Percentiles rank a stretch among this genome's conserved stretches.
Conservation (phyloP, 2,888 invertebrate species). For the Caenorhabditis sulstoni region DNA sequence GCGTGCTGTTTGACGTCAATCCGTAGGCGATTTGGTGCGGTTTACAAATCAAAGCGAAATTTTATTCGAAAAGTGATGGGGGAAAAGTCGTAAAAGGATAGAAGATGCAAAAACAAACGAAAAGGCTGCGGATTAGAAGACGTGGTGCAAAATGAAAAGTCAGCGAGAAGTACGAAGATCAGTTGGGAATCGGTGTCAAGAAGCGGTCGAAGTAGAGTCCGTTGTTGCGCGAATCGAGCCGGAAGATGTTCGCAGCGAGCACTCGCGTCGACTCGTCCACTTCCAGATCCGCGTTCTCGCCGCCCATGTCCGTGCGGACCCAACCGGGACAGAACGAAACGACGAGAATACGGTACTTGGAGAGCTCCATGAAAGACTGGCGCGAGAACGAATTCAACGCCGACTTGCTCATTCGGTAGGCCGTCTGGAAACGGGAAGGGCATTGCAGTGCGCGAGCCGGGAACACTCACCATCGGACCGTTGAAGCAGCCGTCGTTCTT, state of each 20-base stretch:
- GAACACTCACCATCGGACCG: conserved; percentile 59
- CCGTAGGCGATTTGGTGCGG: not conserved
- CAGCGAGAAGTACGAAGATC: not conserved
- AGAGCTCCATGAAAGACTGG: conserved; percentile 57
- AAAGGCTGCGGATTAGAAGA: conserved; percentile 1
- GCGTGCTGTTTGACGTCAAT: conserved; percentile 38
- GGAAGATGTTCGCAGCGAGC: conserved; percentile 38
- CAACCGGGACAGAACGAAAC: conserved; percentile 69
- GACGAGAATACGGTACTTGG: conserved; percentile 57
- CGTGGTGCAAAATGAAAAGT: conserved; percentile 1
- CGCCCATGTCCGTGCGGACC: conserved; percentile 75
- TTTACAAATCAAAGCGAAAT: conserved; percentile 18
- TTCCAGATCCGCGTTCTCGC: conserved; percentile 59
- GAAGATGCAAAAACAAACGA: not conserved
- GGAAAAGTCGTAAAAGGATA: not conserved
- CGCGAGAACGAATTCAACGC: conserved; percentile 70
- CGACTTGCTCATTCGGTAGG: conserved; percentile 63
- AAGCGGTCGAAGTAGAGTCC: conserved; percentile 47
- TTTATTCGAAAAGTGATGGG: conserved; percentile 23
- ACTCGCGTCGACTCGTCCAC: conserved; percentile 39
- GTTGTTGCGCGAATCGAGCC: conserved; percentile 36
- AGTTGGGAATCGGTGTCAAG: conserved; percentile 47
- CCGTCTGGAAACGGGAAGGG: conserved; percentile 3
- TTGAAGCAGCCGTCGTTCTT: conserved; percentile 57
- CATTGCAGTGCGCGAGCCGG: too few species aligned